Conservation (phyloP, 1,140 invertebrate genomes). For the Theocolax elegans region DNA sequence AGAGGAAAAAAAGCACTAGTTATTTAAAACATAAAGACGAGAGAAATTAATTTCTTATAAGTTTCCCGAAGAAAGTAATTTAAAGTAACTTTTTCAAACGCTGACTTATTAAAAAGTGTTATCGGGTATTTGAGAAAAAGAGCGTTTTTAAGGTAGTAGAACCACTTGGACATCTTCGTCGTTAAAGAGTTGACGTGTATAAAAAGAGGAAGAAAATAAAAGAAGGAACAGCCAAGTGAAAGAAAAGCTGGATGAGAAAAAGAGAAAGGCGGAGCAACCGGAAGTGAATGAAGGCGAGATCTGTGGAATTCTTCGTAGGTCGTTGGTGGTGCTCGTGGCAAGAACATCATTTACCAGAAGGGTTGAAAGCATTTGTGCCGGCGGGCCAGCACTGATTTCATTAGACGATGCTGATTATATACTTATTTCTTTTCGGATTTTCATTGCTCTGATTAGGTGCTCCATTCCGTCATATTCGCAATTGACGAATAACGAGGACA, state of each 20-base stretch:
- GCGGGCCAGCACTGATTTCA: neutral
- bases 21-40: too few species aligned
- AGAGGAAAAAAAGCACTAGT: too few species aligned
- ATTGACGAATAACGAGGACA: too few species aligned
- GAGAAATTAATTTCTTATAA: too few species aligned
- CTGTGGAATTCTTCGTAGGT: conserved; percentile 8
- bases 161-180: neutral
- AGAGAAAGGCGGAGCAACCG: neutral
- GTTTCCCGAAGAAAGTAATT: too few species aligned
- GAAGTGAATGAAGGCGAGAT: neutral
- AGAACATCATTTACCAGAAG: conserved; percentile 11
- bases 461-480: too few species aligned
- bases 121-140: neutral
- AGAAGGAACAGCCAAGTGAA: neutral
- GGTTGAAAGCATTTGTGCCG: conserved; percentile 1
- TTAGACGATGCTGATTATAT: conserved; percentile 4
- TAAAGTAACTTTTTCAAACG: too few species aligned
- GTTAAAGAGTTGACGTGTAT: conserved; percentile 4
- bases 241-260: neutral
- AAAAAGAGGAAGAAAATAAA: conserved; percentile 1
- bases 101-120: too few species aligned
- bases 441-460: neutral
- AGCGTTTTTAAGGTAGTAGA: neutral
- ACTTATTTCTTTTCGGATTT: neutral
- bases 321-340: neutral